Evolutionary conservation across 1,140 invertebrate genomes (phyloP).

Genomic region (Andrena cerasifolii): DNA sequence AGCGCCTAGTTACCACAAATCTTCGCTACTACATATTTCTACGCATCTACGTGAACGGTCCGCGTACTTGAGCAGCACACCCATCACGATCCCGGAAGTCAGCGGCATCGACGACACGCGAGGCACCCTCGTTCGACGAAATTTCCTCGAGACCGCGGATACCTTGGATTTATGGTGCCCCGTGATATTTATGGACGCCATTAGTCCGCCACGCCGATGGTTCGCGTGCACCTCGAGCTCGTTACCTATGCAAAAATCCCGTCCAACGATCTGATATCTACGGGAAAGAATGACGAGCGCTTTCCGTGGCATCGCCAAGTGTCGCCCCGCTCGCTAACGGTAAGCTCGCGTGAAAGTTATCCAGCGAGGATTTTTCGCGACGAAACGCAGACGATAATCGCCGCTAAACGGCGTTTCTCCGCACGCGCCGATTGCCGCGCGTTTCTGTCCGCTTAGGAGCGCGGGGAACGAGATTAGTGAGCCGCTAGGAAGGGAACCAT

Average conservation of each 20-base stretch:
- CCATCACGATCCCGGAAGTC: slow-evolving; percentile 20
- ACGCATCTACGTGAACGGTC: not conserved
- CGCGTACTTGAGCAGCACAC: not conserved
- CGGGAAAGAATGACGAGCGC: not conserved
- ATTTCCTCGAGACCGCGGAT: not conserved
- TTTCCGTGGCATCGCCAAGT: not conserved
- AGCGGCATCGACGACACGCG: slow-evolving; percentile 24
- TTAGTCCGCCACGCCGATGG: not conserved
- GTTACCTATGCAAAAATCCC: not conserved
- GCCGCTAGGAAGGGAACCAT: too few relatives aligned
- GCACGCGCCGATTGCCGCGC: not conserved
- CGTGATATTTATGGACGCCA: not conserved
- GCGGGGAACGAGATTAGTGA: slow-evolving; percentile 12
- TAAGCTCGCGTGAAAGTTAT: slow-evolving; percentile 16
- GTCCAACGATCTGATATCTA: not conserved
- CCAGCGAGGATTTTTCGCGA: not conserved
- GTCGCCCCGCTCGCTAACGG: not conserved
- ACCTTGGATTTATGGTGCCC: not conserved
- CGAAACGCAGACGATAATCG: slow-evolving; percentile 1
- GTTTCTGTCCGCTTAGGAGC: not conserved
- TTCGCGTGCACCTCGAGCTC: slow-evolving; percentile 10
- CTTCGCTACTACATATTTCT: not conserved
- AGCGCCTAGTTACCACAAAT: not conserved
- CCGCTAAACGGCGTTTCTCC: not conserved
- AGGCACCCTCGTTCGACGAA: not conserved